Conservation (phyloP, 2,113 vertebrate genomes). For the Platichthys flesus region DNA sequence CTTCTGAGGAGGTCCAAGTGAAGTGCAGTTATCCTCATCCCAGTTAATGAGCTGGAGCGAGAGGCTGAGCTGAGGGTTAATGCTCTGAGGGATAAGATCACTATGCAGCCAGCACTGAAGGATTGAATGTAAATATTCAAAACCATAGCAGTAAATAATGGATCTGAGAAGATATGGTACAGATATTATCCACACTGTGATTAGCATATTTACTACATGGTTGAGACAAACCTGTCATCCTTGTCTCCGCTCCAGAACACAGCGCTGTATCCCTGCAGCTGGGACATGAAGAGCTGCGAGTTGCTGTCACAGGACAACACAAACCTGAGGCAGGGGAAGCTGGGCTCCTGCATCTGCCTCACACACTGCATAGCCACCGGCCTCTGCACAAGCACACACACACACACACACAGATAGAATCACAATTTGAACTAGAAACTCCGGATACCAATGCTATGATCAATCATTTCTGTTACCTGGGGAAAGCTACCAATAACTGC, state of each 20-base stretch:
- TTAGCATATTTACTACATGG: not conserved
- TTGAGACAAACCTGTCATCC: constrained; percentile 83
- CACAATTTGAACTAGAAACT: not conserved
- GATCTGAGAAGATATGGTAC: no score
- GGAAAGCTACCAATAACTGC: no score
- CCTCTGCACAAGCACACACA: constrained; percentile 78
- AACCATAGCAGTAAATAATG: no score
- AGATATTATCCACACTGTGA: no score
- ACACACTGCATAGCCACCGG: constrained; percentile 88
- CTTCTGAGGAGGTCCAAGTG: not conserved
- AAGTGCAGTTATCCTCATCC: not conserved
- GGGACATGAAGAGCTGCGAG: constrained; percentile 90
- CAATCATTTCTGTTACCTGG: no score
- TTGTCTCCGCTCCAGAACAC: constrained; percentile 94
- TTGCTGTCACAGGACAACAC: constrained; percentile 87
- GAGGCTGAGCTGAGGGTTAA: not conserved
- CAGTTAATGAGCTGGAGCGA: not conserved
- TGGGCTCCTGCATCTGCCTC: constrained; percentile 93
- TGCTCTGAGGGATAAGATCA: not conserved
- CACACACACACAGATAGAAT: not conserved
- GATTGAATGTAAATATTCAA: not conserved
- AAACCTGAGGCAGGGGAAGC: constrained; percentile 91
- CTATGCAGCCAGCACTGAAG: not conserved
- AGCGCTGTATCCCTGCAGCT: constrained; percentile 87
- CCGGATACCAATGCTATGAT: no score